Evolutionary conservation across 2,888 invertebrate species (phyloP).

Genomic region (Nezara viridula): DNA sequence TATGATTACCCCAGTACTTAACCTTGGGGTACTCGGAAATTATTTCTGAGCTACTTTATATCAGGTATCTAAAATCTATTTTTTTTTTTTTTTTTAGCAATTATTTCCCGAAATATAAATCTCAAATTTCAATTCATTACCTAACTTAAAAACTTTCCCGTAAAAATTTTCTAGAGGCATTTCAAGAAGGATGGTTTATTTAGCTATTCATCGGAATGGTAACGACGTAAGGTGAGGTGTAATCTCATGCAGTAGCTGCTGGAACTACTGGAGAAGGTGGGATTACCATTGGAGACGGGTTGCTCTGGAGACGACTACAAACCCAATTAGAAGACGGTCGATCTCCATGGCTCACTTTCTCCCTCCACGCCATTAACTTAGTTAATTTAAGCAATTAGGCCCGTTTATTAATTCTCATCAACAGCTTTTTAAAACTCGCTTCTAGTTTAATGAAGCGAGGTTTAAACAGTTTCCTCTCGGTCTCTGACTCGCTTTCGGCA

Average conservation of each 20-base stretch:
- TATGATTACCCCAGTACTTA: too few relatives aligned
- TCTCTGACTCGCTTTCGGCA: background rate
- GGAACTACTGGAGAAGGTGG: background rate
- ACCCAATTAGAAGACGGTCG: background rate
- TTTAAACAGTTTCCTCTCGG: background rate
- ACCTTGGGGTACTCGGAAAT: too few relatives aligned
- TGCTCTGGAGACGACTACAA: constrained; percentile 13
- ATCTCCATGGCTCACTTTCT: background rate
- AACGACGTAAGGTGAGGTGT: too few relatives aligned
- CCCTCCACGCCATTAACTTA: background rate
- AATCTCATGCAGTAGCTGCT: background rate
- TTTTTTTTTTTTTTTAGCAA: too few relatives aligned
- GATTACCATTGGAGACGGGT: background rate
- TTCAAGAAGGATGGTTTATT: too few relatives aligned
- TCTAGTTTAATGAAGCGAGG: background rate
- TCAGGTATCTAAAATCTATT: too few relatives aligned
- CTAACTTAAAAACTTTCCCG: too few relatives aligned
- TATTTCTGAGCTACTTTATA: too few relatives aligned
- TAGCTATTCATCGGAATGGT: too few relatives aligned
- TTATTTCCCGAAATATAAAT: too few relatives aligned
- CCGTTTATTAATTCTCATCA: background rate
- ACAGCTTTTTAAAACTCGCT: background rate
- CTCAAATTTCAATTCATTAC: too few relatives aligned
- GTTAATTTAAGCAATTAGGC: constrained; percentile 21
- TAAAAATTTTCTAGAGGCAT: too few relatives aligned